Percentiles rank a stretch among this genome's conserved stretches.
These are phyloP conservation scores for Trachymyrmex septentrionalis DNA, from an alignment of 1,140 invertebrate species.

Conservation along the genomic window DNA sequence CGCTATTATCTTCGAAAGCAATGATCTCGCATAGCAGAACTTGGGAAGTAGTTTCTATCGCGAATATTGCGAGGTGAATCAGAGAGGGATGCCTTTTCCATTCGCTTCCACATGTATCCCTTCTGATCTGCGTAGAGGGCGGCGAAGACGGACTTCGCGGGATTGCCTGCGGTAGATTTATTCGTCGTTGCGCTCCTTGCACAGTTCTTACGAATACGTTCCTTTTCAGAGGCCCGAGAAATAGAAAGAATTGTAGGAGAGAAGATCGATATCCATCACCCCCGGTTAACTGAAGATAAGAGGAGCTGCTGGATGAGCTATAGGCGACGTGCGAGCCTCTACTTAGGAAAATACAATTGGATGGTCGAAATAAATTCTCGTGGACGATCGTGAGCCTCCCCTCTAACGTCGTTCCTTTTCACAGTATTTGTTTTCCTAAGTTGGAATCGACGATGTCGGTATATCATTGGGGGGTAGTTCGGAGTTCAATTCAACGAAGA, in stretches of 20 bases:
- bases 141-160: constrained; percentile 71
- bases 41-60: constrained; percentile 63
- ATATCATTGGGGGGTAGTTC: constrained; percentile 66
- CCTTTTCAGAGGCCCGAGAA: not conserved
- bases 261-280: constrained; percentile 81
- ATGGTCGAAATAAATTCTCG: constrained; percentile 79
- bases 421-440: constrained; percentile 65
- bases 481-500: constrained; percentile 42
- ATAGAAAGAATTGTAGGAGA: constrained; percentile 69
- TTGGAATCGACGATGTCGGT: constrained; percentile 68
- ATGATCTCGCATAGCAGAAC: not conserved
- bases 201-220: constrained; percentile 26
- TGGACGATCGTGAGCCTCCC: not conserved
- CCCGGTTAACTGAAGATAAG: constrained; percentile 80
- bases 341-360: constrained; percentile 82
- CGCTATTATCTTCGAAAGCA: not conserved
- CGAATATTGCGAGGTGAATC: constrained; percentile 56
- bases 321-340: constrained; percentile 78
- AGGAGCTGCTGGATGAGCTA: constrained; percentile 78
- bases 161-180: constrained; percentile 72
- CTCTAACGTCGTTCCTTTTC: constrained; percentile 20
- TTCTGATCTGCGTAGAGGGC: constrained; percentile 46
- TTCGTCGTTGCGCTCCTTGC: constrained; percentile 55
- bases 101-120: constrained; percentile 67
- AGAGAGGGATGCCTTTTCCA: constrained; percentile 64